Conservation (phyloP, 2,888 invertebrate genomes). For the Lamellibrachia satsuma region DNA sequence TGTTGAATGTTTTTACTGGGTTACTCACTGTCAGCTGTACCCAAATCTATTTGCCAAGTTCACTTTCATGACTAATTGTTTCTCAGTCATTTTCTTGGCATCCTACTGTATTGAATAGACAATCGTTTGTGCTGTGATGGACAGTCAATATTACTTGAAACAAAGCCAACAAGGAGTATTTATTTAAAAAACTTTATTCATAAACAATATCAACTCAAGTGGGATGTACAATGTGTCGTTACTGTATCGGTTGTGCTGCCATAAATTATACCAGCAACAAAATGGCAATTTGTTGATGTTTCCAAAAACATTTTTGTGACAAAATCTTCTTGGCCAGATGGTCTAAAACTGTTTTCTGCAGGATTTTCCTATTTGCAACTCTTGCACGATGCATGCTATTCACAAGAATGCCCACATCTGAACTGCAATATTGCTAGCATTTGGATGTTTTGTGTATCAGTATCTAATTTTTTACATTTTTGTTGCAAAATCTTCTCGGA, state of each 20-base stretch:
- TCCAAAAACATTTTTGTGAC: background rate
- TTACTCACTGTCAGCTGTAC: background rate
- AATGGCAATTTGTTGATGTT: background rate
- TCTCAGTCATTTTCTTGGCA: background rate
- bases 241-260: background rate
- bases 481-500: background rate
- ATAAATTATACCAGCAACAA: background rate
- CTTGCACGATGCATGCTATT: background rate
- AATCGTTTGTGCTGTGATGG: background rate
- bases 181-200: background rate
- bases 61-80: background rate
- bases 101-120: background rate
- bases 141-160: background rate
- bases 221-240: too few relatives aligned
- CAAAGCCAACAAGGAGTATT: background rate
- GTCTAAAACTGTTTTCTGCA: background rate
- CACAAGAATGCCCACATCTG: background rate
- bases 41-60: background rate
- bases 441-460: background rate
- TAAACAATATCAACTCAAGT: background rate
- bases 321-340: background rate
- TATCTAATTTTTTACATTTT: background rate
- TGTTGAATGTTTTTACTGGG: background rate
- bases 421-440: slow-evolving; percentile 9
- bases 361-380: background rate